These are phyloP conservation scores for Amphipoea oculea DNA, from an alignment of 2,888 invertebrate species.

Conservation along the genomic window DNA sequence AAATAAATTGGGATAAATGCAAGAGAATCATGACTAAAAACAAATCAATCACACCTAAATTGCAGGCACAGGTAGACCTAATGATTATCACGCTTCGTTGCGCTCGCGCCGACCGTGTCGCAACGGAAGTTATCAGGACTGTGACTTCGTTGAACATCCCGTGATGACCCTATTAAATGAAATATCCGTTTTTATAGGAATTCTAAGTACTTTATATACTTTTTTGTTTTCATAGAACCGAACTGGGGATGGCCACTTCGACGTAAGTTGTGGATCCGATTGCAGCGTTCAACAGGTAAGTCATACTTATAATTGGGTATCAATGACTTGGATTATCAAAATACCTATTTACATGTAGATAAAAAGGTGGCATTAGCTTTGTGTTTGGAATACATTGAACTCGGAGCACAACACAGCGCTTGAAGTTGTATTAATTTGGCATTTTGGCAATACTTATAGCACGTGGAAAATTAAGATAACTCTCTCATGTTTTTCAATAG, in stretches of 20 bases:
- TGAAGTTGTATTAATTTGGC: background rate
- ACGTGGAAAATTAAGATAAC: background rate
- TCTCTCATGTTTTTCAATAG: background rate
- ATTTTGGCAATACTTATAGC: too few species aligned
- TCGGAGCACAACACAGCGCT: slow-evolving; percentile 12
- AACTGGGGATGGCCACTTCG: slow-evolving; percentile 92
- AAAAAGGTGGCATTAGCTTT: slow-evolving; percentile 3
- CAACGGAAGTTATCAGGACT: slow-evolving; percentile 82
- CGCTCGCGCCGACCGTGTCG: slow-evolving; percentile 76
- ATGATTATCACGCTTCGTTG: slow-evolving; percentile 80
- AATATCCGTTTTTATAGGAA: slow-evolving; percentile 52
- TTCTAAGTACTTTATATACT: background rate
- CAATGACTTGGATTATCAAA: background rate
- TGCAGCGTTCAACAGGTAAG: slow-evolving; percentile 93
- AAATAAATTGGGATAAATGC: too few species aligned
- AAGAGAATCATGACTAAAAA: slow-evolving; percentile 21
- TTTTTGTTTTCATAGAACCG: slow-evolving; percentile 90
- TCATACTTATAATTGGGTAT: background rate
- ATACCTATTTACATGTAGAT: background rate
- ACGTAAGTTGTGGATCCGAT: slow-evolving; percentile 92
- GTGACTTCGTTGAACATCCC: slow-evolving; percentile 76
- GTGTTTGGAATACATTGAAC: slow-evolving; percentile 12
- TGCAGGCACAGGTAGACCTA: slow-evolving; percentile 73
- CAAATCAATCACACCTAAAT: slow-evolving; percentile 69
- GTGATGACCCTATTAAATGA: slow-evolving; percentile 67